Conservation (phyloP, 1,140 invertebrate genomes). For the Brachionus calyciflorus region DNA sequence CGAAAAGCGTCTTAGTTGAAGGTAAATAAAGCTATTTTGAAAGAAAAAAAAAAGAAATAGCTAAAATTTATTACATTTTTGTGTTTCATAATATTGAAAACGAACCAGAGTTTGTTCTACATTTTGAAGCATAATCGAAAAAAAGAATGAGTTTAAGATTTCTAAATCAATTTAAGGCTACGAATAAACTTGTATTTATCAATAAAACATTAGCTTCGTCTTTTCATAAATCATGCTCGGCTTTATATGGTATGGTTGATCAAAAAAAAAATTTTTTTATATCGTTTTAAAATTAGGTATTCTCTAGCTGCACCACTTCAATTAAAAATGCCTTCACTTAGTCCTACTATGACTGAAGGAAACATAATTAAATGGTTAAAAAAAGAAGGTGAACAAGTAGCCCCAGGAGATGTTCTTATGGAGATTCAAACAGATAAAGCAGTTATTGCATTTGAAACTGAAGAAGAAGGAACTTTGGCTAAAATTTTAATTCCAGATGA, state of each 20-base stretch:
- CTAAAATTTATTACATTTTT: slow-evolving; percentile 27
- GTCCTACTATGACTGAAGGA: slow-evolving; percentile 67
- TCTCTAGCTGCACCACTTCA: slow-evolving; percentile 48
- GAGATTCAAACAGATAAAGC: slow-evolving; percentile 69
- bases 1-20: neutral
- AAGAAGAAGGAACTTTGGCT: slow-evolving; percentile 66
- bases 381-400: slow-evolving; percentile 65
- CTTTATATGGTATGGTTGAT: neutral
- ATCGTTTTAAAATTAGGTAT: neutral
- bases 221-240: slow-evolving; percentile 11
- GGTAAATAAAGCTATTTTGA: too few species aligned
- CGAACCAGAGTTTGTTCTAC: neutral
- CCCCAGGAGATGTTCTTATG: slow-evolving; percentile 66
- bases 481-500: slow-evolving; percentile 61
- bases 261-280: neutral
- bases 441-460: slow-evolving; percentile 64
- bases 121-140: neutral
- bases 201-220: neutral
- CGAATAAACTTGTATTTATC: neutral
- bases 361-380: slow-evolving; percentile 67
- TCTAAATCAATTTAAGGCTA: neutral
- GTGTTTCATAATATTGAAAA: neutral
- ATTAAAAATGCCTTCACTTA: slow-evolving; percentile 66
- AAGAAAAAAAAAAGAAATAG: neutral
- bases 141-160: slow-evolving; percentile 23